A percentile compares a stretch with the other conserved stretches of the same genome.
Evolutionary conservation across 2,888 invertebrate genomes (phyloP).

Genomic region (Coleophora flavipennella): DNA sequence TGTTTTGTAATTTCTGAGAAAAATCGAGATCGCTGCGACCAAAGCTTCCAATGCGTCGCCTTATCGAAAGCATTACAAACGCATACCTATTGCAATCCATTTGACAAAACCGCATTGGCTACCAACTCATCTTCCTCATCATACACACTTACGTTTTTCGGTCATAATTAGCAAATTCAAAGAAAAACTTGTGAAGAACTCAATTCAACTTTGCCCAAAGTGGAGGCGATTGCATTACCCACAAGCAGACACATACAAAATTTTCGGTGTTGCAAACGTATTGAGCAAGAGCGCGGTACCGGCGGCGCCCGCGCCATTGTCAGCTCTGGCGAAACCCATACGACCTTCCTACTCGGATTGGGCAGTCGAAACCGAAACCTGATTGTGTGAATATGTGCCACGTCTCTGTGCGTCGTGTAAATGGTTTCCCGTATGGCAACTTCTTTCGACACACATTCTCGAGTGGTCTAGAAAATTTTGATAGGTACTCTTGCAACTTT

Average conservation of each 20-base stretch:
- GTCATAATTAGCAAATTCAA: no score
- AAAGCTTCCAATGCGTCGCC: no score
- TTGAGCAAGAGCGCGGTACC: slow-evolving; percentile 54
- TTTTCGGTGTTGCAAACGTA: slow-evolving; percentile 62
- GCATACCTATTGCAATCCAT: no score
- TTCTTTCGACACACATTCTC: slow-evolving; percentile 19
- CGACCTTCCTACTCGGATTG: slow-evolving; percentile 65
- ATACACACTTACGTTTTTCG: no score
- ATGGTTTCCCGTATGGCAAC: slow-evolving; percentile 14
- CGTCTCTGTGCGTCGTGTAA: slow-evolving; percentile 13
- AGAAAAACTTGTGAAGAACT: no score
- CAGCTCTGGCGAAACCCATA: slow-evolving; percentile 60
- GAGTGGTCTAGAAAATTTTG: slow-evolving; percentile 8
- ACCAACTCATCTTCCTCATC: no score
- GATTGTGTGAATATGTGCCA: slow-evolving; percentile 32
- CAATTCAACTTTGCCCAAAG: slow-evolving; percentile 3
- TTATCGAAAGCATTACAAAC: no score
- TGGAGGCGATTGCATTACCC: slow-evolving; percentile 45
- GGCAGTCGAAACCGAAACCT: slow-evolving; percentile 48
- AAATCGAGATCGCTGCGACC: no score
- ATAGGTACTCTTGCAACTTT: no score
- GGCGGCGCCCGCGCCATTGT: slow-evolving; percentile 54
- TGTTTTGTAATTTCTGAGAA: no score
- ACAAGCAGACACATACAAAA: slow-evolving; percentile 61
- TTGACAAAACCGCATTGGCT: no score